These are phyloP conservation scores for Drosophila varians DNA, from an alignment of 1,140 invertebrate species.

Conservation along the genomic window DNA sequence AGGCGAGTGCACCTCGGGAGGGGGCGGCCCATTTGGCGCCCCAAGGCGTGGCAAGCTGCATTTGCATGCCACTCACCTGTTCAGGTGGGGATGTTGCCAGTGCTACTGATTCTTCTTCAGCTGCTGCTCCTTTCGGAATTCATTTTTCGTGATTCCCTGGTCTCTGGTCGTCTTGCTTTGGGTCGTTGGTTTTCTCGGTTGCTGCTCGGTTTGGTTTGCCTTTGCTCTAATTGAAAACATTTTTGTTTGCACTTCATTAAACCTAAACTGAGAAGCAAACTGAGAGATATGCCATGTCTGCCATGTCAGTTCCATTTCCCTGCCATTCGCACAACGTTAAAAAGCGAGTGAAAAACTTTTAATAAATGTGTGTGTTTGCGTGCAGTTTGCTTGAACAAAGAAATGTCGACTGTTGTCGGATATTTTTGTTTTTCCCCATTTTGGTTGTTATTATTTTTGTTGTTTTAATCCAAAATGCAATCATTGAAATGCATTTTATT, in stretches of 20 bases:
- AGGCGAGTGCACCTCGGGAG: conserved; percentile 63
- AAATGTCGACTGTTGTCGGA: conserved; percentile 6
- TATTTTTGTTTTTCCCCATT: conserved; percentile 17
- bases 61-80: conserved; percentile 75
- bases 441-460: conserved; percentile 28
- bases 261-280: conserved; percentile 45
- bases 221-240: conserved; percentile 73
- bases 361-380: conserved; percentile 46
- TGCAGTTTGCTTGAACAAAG: conserved; percentile 13
- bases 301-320: conserved; percentile 35
- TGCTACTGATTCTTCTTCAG: conserved; percentile 1
- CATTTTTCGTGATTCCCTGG: conserved; percentile 38
- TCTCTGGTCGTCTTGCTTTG: conserved; percentile 22
- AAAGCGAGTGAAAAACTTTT: conserved; percentile 12
- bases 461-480: conserved; percentile 76
- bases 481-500: conserved; percentile 81
- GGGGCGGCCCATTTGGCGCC: neutral
- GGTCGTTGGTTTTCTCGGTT: conserved; percentile 21
- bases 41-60: conserved; percentile 41
- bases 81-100: conserved; percentile 2
- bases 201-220: conserved; percentile 22
- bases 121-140: conserved; percentile 30
- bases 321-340: conserved; percentile 6
- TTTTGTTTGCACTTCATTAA: conserved; percentile 79
- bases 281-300: conserved; percentile 39